A percentile compares a stretch with the other conserved stretches of the same genome.
phyloP scores from a whole-genome alignment of 1,140 invertebrate genomes.

The Drosophila pseudoobscura region DNA sequence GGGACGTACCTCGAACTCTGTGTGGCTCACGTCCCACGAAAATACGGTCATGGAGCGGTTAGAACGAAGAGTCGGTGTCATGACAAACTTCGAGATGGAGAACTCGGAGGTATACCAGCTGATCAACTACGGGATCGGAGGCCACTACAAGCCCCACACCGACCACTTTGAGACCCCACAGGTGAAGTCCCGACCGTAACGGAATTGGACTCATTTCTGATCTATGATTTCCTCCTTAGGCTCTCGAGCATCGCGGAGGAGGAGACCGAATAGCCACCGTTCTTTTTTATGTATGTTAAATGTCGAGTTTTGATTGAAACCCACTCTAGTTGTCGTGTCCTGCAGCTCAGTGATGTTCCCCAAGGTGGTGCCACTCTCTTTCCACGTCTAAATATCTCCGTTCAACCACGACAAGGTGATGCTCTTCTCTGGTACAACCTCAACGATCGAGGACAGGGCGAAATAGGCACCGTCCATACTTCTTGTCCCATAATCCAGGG shows the following conservation, averaged over 20 bases:
- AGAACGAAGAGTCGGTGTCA: neutral
- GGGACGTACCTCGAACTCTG: conserved; percentile 9
- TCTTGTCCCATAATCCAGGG: neutral
- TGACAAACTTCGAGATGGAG: conserved; percentile 10
- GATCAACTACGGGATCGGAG: conserved; percentile 29
- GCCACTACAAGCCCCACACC: conserved; percentile 2
- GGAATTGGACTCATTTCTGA: no score
- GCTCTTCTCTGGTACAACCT: neutral
- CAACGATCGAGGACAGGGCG: neutral
- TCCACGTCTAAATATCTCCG: neutral
- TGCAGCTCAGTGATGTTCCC: neutral
- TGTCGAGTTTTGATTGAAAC: neutral
- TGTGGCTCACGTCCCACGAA: neutral
- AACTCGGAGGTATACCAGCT: conserved; percentile 19
- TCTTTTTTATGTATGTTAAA: conserved; percentile 11
- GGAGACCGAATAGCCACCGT: conserved; percentile 13
- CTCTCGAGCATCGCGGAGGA: neutral
- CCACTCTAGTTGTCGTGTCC: neutral
- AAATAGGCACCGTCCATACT: neutral
- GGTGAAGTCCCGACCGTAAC: no score
- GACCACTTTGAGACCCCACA: neutral
- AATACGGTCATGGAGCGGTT: neutral
- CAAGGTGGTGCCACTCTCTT: neutral
- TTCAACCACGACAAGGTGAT: neutral
- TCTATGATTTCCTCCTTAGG: neutral